A percentile compares a stretch with the other conserved stretches of the same genome.
These are phyloP conservation scores for Meloidogyne exigua DNA, from an alignment of 1,140 invertebrate genomes.

Conservation along the genomic window DNA sequence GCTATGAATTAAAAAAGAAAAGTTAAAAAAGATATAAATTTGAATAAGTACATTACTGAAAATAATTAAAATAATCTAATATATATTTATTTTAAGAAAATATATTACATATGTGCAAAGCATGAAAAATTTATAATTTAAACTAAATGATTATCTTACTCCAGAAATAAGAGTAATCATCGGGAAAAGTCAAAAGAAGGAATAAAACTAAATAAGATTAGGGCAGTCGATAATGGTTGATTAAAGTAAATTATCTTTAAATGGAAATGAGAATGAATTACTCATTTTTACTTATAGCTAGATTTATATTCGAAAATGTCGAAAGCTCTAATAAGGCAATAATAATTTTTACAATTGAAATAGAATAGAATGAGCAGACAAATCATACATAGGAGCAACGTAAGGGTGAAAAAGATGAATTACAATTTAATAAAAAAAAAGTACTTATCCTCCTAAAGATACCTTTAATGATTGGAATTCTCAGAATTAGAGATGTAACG, in stretches of 20 bases:
- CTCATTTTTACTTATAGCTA: not conserved
- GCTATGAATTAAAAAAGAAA: not conserved
- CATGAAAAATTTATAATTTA: not conserved
- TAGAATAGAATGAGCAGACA: constrained; percentile 3
- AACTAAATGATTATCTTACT: not conserved
- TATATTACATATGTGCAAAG: not conserved
- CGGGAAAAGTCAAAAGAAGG: not conserved
- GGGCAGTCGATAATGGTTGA: too few relatives aligned
- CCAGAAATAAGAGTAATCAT: not conserved
- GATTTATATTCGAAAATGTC: not conserved
- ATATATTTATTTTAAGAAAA: not conserved
- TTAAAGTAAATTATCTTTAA: not conserved
- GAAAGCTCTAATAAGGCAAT: not conserved
- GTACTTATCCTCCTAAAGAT: not conserved
- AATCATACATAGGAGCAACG: not conserved
- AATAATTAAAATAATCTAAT: not conserved
- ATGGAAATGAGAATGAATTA: too few relatives aligned
- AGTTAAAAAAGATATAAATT: not conserved
- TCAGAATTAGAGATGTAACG: not conserved
- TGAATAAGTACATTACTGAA: not conserved
- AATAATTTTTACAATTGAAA: not conserved
- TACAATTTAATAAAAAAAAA: not conserved
- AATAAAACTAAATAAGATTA: too few relatives aligned
- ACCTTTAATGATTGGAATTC: too few relatives aligned
- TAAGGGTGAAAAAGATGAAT: not conserved